Evolutionary conservation across 2,888 invertebrate genomes (phyloP), one percentile per base, ranked within the genome.

Genomic region (Dasysyrphus albostriatus): DNA sequence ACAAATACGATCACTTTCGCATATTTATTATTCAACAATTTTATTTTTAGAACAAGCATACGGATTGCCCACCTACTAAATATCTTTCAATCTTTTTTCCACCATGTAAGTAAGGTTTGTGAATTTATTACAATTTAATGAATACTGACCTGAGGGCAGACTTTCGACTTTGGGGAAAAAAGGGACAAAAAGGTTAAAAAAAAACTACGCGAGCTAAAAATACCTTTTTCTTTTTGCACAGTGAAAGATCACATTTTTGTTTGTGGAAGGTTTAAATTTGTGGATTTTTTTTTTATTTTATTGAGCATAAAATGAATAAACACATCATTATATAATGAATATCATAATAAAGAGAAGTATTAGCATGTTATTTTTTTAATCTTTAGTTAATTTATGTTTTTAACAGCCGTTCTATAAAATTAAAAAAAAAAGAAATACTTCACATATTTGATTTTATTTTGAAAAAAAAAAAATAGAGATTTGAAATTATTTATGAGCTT

Each of bases 11-110:
- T 80, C 85, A 82, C 77, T 82, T 74, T 82, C 85, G 73, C 67
- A 77, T 75, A 75, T 85, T 81, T 75, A 75, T 85, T 81, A 85
- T 85, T 82, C 82, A 84, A 84, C 34, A 51, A 7, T 51, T 69
- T 79, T 82, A 85, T 85, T 82, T 85, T 85, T 82, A 84, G 80
- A 67, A 16, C 37, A 58, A 32, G 24, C 32, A 32, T 32, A 32
- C 32, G 6, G 0, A 32, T 19, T 39, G 49, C 14, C 49, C 44
- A 37, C n/a, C 6, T 16, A 7, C 9, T 47, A n/a, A 29, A 24
- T 63, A 14, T 1, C 63, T 58, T 63, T 32, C 0, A 12, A 44
- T 61, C 72, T 80, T 32, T 67, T 47, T 29, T 44, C 12, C 49
- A 19, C n/a, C 12, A 12, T 0, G 19, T 9, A 37, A 39, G 24